Conservation (phyloP, 2,113 vertebrate species). For the Petaurus breviceps region DNA sequence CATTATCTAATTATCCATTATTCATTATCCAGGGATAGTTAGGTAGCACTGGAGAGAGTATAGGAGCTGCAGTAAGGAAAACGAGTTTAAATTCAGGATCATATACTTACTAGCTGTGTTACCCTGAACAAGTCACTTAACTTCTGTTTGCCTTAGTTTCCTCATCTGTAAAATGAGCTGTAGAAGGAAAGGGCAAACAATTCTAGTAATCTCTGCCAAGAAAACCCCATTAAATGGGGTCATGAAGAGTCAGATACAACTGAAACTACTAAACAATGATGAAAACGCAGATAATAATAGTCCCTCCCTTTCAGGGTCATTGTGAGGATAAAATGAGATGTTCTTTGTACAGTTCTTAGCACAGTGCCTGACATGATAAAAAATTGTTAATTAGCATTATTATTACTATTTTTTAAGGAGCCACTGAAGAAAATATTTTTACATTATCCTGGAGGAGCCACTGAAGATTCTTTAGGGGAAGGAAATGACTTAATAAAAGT, state of each 20-base stretch:
- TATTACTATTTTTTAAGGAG: background rate
- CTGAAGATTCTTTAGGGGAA: background rate
- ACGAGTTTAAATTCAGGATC: background rate
- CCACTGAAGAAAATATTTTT: background rate
- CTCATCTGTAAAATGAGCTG: background rate
- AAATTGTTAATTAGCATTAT: background rate
- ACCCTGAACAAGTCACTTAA: background rate
- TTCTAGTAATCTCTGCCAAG: background rate
- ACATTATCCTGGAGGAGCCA: background rate
- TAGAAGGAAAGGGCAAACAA: background rate
- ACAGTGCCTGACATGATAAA: background rate
- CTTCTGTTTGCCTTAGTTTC: background rate
- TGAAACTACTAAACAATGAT: background rate
- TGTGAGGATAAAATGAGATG: background rate
- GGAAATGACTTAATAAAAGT: background rate
- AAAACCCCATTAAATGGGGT: background rate
- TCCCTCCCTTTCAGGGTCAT: background rate
- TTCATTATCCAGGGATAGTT: background rate
- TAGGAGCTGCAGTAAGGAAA: background rate
- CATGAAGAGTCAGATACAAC: background rate
- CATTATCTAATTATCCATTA: background rate
- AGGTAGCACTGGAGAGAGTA: background rate
- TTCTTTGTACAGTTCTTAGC: background rate
- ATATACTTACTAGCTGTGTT: background rate
- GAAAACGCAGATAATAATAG: background rate